Base-by-base conservation (phyloP, 2,797 vertebrate species). In the Neosilurus mollespiculum region DNA sequence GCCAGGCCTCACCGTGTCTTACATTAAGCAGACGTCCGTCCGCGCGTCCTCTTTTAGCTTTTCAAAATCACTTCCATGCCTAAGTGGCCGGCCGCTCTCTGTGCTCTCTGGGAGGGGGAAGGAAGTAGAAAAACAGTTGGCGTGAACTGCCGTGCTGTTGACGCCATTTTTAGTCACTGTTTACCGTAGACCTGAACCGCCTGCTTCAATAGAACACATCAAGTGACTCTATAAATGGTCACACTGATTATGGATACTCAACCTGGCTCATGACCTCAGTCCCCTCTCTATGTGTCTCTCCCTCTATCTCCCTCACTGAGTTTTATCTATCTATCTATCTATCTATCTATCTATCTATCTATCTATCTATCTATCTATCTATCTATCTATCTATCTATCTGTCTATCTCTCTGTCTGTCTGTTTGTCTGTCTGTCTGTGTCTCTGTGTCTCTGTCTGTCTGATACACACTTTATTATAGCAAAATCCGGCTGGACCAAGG, bases 11-110 rank as follows among this genome's bases (percentile, higher is more conserved):
- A 88, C 86, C 87, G 82, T 91, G 90, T 91, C 90, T 88, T 89
- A 88, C 89, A 90, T 89, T 90, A 91, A 89, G 89, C 89, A 91
- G 89, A 90, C 90, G 88, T 88, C 90, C 87, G 86, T 90, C 87
- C 88, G 76, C 84, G 84, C 86, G 85, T 84, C 88, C 83, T 89
- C 83, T 81, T 89, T 86, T 88, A 77, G 83, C 87, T 90, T 90
- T 87, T 89, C 83, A 88, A 91, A 90, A 91, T 89, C 88, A 89
- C 86, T 88, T 88, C 88, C 88, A 89, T 86, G 82, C 86, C 80
- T 82, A 87, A 87, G 88, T 89, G 86, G 84, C 84, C 87, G 88
- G 88, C 86, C 87, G 82, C 78, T 84, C 83, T 89, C 87, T 81
- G 86, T 78, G 83, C 82, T 78, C 69, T 71, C 66, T 73, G 22